phyloP scores from a whole-genome alignment of 2,888 invertebrate species.

The Epinotia nisella region DNA sequence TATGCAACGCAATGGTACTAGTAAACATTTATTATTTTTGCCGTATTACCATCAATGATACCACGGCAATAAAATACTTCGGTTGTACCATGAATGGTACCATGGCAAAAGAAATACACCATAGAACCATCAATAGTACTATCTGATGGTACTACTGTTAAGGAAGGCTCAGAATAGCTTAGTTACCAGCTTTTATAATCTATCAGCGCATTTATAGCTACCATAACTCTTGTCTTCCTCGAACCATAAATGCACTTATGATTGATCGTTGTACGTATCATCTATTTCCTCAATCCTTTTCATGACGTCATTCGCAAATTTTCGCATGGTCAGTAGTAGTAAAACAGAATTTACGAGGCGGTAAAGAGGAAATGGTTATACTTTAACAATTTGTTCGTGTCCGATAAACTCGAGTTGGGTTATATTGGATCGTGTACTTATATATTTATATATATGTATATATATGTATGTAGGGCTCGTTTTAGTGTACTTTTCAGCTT shows the following conservation, averaged over 20 bases:
- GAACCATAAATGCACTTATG: background rate
- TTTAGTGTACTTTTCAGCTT: no score
- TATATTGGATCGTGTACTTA: background rate
- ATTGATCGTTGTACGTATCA: constrained; percentile 6
- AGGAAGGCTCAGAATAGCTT: no score
- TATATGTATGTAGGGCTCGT: no score
- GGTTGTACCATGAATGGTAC: no score
- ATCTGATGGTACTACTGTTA: no score
- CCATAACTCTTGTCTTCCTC: background rate
- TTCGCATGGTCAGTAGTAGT: constrained; percentile 38
- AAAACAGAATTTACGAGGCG: constrained; percentile 32
- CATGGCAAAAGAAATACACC: no score
- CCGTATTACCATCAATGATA: no score
- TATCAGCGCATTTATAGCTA: background rate
- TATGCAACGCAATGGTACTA: no score
- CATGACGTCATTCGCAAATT: constrained; percentile 37
- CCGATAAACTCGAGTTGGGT: constrained; percentile 7
- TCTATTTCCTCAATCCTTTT: constrained; percentile 32
- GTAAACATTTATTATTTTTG: no score
- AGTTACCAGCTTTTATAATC: background rate
- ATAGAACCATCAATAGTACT: no score
- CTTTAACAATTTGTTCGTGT: constrained; percentile 29
- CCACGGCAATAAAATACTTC: no score
- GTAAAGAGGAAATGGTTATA: constrained; percentile 21
- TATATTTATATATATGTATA: no score